Percentiles rank a stretch among this genome's conserved stretches.
Evolutionary conservation across 2,797 vertebrate genomes (phyloP).

Genomic region (Melanotaenia pygmaea): DNA sequence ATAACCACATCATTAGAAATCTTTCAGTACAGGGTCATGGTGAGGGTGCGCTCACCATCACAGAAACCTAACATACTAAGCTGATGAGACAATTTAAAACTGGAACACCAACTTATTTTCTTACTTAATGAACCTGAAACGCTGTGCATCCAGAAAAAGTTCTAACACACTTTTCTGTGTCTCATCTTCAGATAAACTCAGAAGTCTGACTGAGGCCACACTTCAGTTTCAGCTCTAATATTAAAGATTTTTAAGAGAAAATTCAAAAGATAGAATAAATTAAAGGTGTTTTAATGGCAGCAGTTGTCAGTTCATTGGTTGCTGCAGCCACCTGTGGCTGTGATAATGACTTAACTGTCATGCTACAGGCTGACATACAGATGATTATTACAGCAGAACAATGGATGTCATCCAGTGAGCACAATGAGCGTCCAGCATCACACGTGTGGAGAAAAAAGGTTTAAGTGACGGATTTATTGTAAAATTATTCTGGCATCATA

Average conservation of each 20-base stretch:
- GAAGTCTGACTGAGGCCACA: no score
- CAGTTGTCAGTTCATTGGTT: slow-evolving; percentile 30
- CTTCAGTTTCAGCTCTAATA: no score
- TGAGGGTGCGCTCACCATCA: no score
- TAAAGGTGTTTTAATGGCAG: slow-evolving; percentile 26
- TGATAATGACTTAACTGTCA: slow-evolving; percentile 54
- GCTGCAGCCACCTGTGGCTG: slow-evolving; percentile 48
- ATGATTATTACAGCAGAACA: slow-evolving; percentile 37
- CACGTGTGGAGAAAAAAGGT: slow-evolving; percentile 4
- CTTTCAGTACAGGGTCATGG: no score
- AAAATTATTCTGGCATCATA: slow-evolving; percentile 15
- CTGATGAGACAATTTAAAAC: no score
- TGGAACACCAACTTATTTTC: no score
- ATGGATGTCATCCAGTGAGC: slow-evolving; percentile 34
- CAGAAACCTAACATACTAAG: no score
- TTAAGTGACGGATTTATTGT: slow-evolving; percentile 21
- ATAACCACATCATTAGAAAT: no score
- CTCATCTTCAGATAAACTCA: no score
- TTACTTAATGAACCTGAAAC: no score
- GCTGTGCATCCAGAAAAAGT: no score
- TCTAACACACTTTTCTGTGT: no score
- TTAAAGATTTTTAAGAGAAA: not conserved
- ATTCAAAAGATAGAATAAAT: slow-evolving; percentile 52
- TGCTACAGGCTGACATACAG: slow-evolving; percentile 10
- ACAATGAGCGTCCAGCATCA: slow-evolving; percentile 29